Base-by-base conservation (phyloP, 2,113 vertebrate genomes). In the Corythornis vintsioides region DNA sequence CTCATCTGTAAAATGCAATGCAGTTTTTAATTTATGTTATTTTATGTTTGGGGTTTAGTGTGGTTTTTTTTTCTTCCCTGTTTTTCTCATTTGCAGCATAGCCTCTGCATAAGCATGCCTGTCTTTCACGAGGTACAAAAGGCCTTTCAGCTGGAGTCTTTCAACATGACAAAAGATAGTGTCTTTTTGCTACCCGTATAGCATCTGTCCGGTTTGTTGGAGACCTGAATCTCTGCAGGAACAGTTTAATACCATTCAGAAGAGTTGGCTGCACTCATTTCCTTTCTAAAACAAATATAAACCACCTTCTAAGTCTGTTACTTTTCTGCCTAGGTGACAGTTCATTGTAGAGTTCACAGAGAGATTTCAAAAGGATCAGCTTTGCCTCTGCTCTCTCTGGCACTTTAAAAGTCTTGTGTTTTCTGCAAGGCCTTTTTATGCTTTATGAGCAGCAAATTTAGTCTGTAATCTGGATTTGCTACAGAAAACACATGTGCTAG, bases 161-260 rank as follows among this genome's bases (percentile, higher is more conserved):
- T 96, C 95, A 92, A 78, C 29, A 57, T 81, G 89, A 93, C 81
- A 94, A 90, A 95, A 84, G 83, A 75, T 43, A 43, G 31, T 80
- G 71, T 57, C 75, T 71, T 92, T 89, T 95, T 56, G 52, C 88
- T 76, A 26, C 24, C 22, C 67, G 35, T 83, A 76, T 7, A 89
- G 70, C 88, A 94, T 89, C 92, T 94, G 90, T 85, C 82, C 57
- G 40, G 81, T 66, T 88, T 9, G 5, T 42, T 89, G 76, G 43
- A 86, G 90, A 86, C 22, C 35, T 83, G 69, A 52, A 50, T 92
- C 33, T 77, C 80, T 55, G 43, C 52, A 63, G 60, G 72, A 92
- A 15, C 42, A 64, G 33, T 86, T 92, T 85, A 86, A 80, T 40
- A 78, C 72, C 7, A 0, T 64, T 77, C 40, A 45, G 63, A 85